These are phyloP conservation scores for Microctenopoma steveboyesi DNA, from an alignment of 2,797 vertebrate genomes.

Conservation along the genomic window DNA sequence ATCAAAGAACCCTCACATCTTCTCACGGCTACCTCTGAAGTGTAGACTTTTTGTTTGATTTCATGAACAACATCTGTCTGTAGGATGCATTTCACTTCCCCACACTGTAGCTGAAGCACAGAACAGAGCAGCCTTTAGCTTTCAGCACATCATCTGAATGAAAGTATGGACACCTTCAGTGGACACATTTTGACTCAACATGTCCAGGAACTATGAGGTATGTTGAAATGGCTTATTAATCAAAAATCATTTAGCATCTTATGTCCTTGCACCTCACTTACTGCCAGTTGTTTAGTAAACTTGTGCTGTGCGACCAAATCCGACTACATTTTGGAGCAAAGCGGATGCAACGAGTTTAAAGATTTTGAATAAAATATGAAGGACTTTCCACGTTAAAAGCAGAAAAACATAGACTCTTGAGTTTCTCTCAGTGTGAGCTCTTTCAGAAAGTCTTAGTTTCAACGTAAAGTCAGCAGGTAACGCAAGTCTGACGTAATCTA, in stretches of 20 bases:
- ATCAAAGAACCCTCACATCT: conserved; percentile 30
- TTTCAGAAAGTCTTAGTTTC: neutral
- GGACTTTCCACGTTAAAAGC: no score
- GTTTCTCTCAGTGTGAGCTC: no score
- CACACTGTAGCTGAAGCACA: conserved; percentile 30
- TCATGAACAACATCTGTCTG: conserved; percentile 42
- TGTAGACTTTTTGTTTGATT: conserved; percentile 32
- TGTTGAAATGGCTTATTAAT: conserved; percentile 13
- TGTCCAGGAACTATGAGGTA: conserved; percentile 88
- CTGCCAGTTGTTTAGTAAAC: no score
- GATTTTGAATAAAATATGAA: no score
- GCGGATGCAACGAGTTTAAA: no score
- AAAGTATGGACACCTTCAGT: conserved; percentile 82
- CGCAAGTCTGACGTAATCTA: neutral
- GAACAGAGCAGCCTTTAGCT: conserved; percentile 61
- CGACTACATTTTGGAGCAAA: no score
- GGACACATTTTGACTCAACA: conserved; percentile 81
- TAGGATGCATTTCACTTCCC: conserved; percentile 74
- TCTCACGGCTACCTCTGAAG: conserved; percentile 50
- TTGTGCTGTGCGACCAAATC: no score
- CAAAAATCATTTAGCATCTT: no score
- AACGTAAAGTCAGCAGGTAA: neutral
- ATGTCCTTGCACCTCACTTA: no score
- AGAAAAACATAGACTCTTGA: no score
- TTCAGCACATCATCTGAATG: conserved; percentile 73